phyloP scores from a whole-genome alignment of 2,888 invertebrate genomes.

The Leptopilina myrica region DNA sequence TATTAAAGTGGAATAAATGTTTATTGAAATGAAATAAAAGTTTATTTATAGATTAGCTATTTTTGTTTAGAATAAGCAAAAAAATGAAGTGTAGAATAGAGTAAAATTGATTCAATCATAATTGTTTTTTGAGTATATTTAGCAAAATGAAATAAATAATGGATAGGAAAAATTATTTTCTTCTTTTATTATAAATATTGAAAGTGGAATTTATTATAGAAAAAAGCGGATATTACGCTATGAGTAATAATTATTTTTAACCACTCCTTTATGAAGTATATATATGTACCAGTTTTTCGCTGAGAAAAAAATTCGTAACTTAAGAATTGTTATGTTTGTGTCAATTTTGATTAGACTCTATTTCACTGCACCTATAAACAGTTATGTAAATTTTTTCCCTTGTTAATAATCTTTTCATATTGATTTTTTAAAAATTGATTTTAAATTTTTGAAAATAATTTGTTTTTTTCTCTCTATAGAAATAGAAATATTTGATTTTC shows the following conservation, averaged over 20 bases:
- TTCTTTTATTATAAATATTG: background rate
- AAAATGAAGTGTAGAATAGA: no score
- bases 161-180: no score
- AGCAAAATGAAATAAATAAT: no score
- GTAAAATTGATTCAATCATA: no score
- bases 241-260: conserved; percentile 13
- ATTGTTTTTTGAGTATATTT: no score
- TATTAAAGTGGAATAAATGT: no score
- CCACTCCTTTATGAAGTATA: conserved; percentile 19
- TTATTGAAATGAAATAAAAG: no score
- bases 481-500: background rate
- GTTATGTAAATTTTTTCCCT: background rate
- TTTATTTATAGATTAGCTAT: no score
- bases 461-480: no score
- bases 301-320: conserved; percentile 11
- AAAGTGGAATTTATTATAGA: no score
- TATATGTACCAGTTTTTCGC: no score
- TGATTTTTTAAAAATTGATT: background rate
- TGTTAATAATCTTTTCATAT: background rate
- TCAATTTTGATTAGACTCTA: conserved; percentile 2
- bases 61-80: no score
- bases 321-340: conserved; percentile 32
- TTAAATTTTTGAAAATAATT: background rate
- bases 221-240: background rate
- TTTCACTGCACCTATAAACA: background rate